Evolutionary conservation across 2,113 vertebrate genomes (phyloP).

Genomic region (Paramisgurnus dabryanus): DNA sequence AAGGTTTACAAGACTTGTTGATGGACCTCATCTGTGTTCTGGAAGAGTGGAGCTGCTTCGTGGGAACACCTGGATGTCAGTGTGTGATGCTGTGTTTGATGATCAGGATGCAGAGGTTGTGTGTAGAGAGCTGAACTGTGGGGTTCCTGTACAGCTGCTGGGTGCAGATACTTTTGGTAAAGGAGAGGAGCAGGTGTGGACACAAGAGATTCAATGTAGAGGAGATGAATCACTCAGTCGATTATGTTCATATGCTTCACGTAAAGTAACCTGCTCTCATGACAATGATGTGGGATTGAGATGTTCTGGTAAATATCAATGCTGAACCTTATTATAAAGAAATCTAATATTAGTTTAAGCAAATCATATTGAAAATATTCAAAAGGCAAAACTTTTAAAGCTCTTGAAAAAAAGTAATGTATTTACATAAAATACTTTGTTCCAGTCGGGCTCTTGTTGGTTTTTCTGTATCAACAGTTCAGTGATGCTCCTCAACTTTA

Average conservation of each 20-base stretch:
- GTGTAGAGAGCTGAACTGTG: conserved; percentile 39
- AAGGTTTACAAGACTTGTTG: not conserved
- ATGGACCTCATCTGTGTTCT: not conserved
- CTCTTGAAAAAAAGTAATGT: no score
- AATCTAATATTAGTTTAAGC: no score
- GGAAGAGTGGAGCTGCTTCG: not conserved
- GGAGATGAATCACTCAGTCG: conserved; percentile 30
- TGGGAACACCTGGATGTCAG: not conserved
- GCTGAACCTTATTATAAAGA: not conserved
- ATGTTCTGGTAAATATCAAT: conserved; percentile 33
- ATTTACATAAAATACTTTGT: no score
- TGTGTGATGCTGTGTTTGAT: conserved; percentile 21
- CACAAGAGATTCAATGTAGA: conserved; percentile 8
- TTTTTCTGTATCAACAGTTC: no score
- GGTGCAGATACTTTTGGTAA: conserved; percentile 18
- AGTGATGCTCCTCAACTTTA: no score
- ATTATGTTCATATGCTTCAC: conserved; percentile 1
- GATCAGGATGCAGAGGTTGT: conserved; percentile 3
- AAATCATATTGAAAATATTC: no score
- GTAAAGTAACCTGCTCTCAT: conserved; percentile 8
- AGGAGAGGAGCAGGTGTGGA: conserved; percentile 6
- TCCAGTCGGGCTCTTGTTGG: no score
- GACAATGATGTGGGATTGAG: conserved; percentile 28
- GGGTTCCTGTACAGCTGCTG: conserved; percentile 15
- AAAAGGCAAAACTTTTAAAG: no score